Evolutionary conservation across 1,140 invertebrate genomes (phyloP), one percentile per base, ranked within the genome.

Genomic region (Battus philenor): DNA sequence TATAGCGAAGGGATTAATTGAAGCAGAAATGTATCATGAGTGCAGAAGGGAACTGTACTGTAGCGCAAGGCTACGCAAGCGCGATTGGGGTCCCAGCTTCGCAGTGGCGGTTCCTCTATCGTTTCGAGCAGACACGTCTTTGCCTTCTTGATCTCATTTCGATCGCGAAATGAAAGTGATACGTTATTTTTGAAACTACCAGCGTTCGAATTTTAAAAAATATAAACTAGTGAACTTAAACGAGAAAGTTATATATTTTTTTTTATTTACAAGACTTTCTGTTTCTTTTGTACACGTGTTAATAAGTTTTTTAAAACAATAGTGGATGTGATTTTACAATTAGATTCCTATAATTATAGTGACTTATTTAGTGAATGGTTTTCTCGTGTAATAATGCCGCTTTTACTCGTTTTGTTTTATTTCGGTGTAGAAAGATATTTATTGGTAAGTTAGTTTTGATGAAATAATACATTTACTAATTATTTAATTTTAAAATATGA

Each of bases 1-100:
- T 70, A 72, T 58, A 68, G 67, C 65, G 60, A 58, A 48, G 60
- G 65, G 64, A 78, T 81, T 82, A 82, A 79, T 82, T 82, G 67
- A 72, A 69, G 68, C 66, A 74, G 68, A 74, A 79, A 76, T 75
- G 71, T 82, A 82, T 77, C 69, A 79, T 47, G 59, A 74, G 72
- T 79, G 71, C 71, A 74, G 69, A 44, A 46, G 38, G 15, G 38
- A 47, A 50, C 39, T 22, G 50, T 49, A 45, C 56, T 52, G 57
- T 73, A 50, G 69, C 71, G 69, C 64, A 73, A 70, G 70, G 57
- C 47, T 68, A 76, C 75, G 73, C 75, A 79, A 63, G 77, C 77
- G 77, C 77, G 75, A 34, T 73, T 53, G 48, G 38, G 16, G 49
- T 43, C 44, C 56, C 36, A 15, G 47, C 56, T 57, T 73, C 71